Evolutionary conservation across 2,797 vertebrate genomes (phyloP), one percentile per base, ranked within the genome.

Genomic region (Garrulus glandarius): DNA sequence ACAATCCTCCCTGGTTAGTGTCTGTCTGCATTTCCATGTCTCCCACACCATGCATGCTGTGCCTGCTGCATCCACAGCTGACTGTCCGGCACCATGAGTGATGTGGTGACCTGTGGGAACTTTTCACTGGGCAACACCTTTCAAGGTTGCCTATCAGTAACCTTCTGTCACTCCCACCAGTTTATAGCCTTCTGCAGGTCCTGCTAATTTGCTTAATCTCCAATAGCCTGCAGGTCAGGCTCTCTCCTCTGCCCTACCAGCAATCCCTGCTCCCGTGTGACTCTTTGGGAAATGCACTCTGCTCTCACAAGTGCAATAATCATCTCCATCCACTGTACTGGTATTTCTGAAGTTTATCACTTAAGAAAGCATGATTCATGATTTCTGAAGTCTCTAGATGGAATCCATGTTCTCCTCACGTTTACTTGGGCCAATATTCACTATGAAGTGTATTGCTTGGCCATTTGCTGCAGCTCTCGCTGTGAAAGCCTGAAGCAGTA

Each of bases 21-120:
- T 41, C 67, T 36, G 20, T 3, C 39, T 34, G 41, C 53, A 30
- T 26, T 41, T 7, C 60, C 65, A 86, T 74, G 26, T 44, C 36
- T 44, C 53, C 65, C 18, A 10, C 1, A 16, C 9, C n/a, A 37
- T 0, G 0, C 5, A 5, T 0, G 11, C 68, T 44, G 56, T 0
- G 1, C 53, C 65, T 52, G 49, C n/a, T 10, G 65, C 52, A 53
- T 3, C 56, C 23, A 1, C 15, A 39, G 56, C 71, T 3, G 13
- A 11, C 32, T 43, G 60, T 18, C 53, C 9, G 1, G 82, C 49
- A 32, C 36, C 1, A 2, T 43, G 81, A 93, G 49, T 50, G 17
- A 95, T 83, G 89, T 9, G 57, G 20, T 65, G 91, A 92, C 64
- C 87, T n/a, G 56, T 5, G 72, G 64, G 49, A 89, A 78, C 85